A percentile compares a stretch with the other conserved stretches of the same genome.
These are phyloP conservation scores for Aleiodes leptofemur DNA, from an alignment of 2,888 invertebrate species.

Conservation along the genomic window DNA sequence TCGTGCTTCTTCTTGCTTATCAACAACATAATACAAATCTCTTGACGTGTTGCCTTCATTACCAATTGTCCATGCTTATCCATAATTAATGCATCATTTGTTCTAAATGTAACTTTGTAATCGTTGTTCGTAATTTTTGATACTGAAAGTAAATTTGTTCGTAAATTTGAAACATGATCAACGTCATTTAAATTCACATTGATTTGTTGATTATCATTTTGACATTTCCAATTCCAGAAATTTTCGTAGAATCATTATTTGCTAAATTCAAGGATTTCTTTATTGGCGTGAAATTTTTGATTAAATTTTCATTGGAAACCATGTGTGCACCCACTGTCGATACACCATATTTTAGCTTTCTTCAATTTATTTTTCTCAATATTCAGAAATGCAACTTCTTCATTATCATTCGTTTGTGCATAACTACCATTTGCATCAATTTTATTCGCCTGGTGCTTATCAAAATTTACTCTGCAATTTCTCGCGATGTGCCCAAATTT, in stretches of 20 bases:
- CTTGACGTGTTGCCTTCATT: constrained; percentile 29
- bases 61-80: constrained; percentile 2
- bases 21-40: constrained; percentile 40
- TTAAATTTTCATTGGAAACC: background rate
- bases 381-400: background rate
- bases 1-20: background rate
- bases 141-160: constrained; percentile 43
- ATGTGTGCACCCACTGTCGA: constrained; percentile 43
- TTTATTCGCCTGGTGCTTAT: too few species aligned
- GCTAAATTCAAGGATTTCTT: constrained; percentile 25
- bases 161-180: constrained; percentile 36
- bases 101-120: background rate
- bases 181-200: constrained; percentile 27
- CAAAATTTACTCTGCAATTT: too few species aligned
- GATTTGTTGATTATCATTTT: constrained; percentile 42
- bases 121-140: constrained; percentile 43
- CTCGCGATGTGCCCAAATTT: too few species aligned
- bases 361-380: background rate
- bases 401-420: too few species aligned
- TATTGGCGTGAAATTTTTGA: background rate
- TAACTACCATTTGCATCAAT: too few species aligned
- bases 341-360: constrained; percentile 22
- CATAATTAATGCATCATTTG: constrained; percentile 18
- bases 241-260: constrained; percentile 31
- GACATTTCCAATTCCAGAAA: constrained; percentile 19